phyloP scores from a whole-genome alignment of 2,797 vertebrate species.

The Epinephelus awoara region DNA sequence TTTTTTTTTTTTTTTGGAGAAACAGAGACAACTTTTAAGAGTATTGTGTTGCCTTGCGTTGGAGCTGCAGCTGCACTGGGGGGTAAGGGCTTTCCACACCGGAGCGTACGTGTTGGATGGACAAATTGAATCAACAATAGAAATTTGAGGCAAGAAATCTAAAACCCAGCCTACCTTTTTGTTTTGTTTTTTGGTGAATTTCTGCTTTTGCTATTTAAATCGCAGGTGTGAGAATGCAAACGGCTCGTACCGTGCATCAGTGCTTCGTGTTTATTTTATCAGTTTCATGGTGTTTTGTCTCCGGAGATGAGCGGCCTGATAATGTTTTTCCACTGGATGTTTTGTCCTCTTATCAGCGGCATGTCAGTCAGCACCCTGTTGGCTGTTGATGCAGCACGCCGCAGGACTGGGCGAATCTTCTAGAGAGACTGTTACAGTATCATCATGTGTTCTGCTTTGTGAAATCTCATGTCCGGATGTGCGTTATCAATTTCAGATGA shows the following conservation, averaged over 20 bases:
- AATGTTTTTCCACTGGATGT: constrained; percentile 47
- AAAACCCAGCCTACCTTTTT: constrained; percentile 84
- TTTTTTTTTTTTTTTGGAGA: constrained; percentile 13
- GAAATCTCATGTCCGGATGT: constrained; percentile 68
- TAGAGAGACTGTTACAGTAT: constrained; percentile 42
- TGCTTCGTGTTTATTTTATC: constrained; percentile 88
- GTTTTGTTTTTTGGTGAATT: constrained; percentile 85
- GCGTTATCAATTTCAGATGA: constrained; percentile 80
- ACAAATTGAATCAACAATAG: constrained; percentile 84
- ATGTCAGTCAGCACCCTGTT: background rate
- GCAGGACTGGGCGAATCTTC: constrained; percentile 28
- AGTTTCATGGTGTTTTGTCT: constrained; percentile 80
- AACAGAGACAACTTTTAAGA: constrained; percentile 15
- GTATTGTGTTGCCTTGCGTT: constrained; percentile 47
- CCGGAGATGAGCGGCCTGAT: constrained; percentile 69
- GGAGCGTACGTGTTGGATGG: constrained; percentile 83
- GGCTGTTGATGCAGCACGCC: constrained; percentile 13
- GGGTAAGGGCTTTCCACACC: constrained; percentile 45
- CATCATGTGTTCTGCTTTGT: constrained; percentile 52
- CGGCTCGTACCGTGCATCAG: constrained; percentile 81
- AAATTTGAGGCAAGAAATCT: constrained; percentile 27
- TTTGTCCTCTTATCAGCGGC: constrained; percentile 42
- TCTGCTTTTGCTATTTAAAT: constrained; percentile 91
- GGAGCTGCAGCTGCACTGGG: constrained; percentile 36
- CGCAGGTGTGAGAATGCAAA: constrained; percentile 77